Conservation (phyloP, 2,113 vertebrate genomes). For the Notiomystis cincta region DNA sequence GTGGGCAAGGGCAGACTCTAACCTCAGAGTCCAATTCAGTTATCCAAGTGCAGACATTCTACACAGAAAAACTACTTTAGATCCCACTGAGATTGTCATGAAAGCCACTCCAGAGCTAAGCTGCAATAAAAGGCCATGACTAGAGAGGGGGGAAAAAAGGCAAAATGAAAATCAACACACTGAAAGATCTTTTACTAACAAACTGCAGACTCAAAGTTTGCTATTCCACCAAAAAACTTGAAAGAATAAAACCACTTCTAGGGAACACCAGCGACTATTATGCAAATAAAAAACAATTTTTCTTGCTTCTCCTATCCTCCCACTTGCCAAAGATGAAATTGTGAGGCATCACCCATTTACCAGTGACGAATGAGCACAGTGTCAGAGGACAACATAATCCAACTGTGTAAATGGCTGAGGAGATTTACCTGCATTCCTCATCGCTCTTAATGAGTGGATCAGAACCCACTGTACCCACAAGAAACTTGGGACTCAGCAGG, state of each 20-base stretch:
- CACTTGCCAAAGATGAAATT: background rate
- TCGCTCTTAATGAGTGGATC: conserved; percentile 99
- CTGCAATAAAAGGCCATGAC: background rate
- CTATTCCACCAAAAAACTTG: background rate
- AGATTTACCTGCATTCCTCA: conserved; percentile 90
- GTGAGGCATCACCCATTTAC: background rate
- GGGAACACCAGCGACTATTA: background rate
- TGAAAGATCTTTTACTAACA: background rate
- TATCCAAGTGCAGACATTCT: background rate
- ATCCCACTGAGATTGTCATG: background rate
- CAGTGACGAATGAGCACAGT: background rate
- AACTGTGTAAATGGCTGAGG: background rate
- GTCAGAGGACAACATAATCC: background rate
- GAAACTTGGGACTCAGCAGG: conserved; percentile 94
- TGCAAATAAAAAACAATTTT: background rate
- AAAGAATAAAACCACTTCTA: background rate
- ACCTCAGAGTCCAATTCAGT: background rate
- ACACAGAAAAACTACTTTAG: background rate
- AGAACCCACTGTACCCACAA: conserved; percentile 92
- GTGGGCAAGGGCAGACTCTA: background rate
- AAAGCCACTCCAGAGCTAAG: background rate
- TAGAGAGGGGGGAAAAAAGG: background rate
- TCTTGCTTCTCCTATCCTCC: background rate
- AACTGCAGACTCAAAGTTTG: background rate
- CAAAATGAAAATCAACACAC: background rate